Percentiles rank a stretch among this genome's conserved stretches.
Conservation (phyloP, 2,113 vertebrate species). For the Myotis yumanensis region DNA sequence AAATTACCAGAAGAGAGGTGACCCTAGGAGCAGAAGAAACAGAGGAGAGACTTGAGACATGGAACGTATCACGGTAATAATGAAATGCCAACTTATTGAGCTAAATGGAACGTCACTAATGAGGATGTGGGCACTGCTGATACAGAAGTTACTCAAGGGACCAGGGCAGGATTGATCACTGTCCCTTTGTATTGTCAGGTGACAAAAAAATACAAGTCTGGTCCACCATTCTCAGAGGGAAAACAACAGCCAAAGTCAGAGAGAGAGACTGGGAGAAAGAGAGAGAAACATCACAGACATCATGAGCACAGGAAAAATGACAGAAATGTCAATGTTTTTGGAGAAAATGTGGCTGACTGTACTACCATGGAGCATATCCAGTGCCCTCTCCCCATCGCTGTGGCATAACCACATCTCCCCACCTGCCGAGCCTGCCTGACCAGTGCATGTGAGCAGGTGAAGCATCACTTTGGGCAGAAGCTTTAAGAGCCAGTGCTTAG, state of each 20-base stretch:
- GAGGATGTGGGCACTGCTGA: neutral
- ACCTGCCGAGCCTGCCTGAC: neutral
- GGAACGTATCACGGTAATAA: accelerated
- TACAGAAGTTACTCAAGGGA: neutral
- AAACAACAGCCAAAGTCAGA: neutral
- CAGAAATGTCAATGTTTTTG: neutral
- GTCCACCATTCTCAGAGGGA: neutral
- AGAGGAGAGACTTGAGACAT: neutral
- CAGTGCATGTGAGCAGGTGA: neutral
- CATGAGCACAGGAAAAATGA: neutral
- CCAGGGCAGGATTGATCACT: neutral
- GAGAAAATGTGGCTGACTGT: neutral
- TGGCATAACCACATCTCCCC: neutral
- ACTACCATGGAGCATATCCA: accelerated
- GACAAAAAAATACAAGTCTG: neutral
- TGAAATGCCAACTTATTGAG: neutral
- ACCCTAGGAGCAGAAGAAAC: neutral
- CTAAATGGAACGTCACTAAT: neutral
- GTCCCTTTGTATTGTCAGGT: no score
- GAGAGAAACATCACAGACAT: neutral
- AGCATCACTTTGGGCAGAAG: neutral
- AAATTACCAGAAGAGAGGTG: neutral
- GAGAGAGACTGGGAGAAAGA: neutral
- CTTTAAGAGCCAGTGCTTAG: neutral
- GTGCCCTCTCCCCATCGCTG: neutral